Percentiles rank a stretch among this genome's conserved stretches.
Conservation (phyloP, 2,113 vertebrate species). For the Martes martes region DNA sequence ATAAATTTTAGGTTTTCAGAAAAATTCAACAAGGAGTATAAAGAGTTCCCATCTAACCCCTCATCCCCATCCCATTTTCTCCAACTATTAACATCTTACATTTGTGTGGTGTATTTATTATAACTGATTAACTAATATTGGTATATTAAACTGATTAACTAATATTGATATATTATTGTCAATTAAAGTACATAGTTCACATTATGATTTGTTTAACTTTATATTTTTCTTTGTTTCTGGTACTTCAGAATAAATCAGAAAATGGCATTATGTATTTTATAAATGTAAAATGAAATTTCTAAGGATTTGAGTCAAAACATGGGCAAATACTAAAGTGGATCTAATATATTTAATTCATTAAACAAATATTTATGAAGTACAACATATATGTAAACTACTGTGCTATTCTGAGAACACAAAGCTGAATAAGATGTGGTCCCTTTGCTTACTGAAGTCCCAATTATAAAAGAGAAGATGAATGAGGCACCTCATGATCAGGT, state of each 20-base stretch:
- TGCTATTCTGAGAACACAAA: background rate
- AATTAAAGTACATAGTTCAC: background rate
- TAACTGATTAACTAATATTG: background rate
- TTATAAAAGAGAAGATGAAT: background rate
- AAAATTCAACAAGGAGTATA: background rate
- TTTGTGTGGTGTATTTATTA: background rate
- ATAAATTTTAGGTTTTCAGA: background rate
- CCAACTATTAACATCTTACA: background rate
- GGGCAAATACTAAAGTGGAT: background rate
- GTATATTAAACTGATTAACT: background rate
- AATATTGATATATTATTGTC: background rate
- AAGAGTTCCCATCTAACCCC: background rate
- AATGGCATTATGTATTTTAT: background rate
- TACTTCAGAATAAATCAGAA: background rate
- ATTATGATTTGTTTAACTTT: background rate
- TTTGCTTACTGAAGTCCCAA: background rate
- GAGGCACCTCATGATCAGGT: background rate
- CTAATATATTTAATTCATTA: background rate
- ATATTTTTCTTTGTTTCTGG: background rate
- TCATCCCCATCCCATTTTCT: rapidly evolving
- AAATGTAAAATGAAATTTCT: background rate
- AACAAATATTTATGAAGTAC: background rate
- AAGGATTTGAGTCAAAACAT: background rate
- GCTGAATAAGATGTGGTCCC: background rate
- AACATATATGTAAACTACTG: background rate